Conservation (phyloP, 2,888 invertebrate species). For the Tetragonula carbonaria region DNA sequence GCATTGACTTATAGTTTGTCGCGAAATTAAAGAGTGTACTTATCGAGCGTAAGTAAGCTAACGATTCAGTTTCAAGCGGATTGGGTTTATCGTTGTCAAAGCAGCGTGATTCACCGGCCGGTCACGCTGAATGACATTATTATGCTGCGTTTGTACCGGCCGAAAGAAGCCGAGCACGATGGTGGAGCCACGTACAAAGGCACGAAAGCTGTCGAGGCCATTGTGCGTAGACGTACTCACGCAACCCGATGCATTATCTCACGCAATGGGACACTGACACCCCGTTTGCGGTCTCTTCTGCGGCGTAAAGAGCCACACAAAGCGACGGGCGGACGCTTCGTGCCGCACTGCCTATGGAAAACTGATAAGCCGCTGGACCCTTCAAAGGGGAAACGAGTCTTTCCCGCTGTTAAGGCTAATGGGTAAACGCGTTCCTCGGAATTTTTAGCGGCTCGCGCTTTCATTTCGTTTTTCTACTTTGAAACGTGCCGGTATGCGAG, state of each 20-base stretch:
- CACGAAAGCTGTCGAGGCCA: constrained; percentile 70
- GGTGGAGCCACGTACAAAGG: constrained; percentile 63
- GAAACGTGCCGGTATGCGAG: not conserved
- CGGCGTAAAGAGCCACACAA: constrained; percentile 72
- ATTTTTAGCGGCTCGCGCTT: not conserved
- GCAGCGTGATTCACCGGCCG: constrained; percentile 65
- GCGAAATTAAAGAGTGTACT: not conserved
- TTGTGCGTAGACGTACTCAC: constrained; percentile 70
- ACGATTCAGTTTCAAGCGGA: constrained; percentile 56
- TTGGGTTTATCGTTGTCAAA: constrained; percentile 48
- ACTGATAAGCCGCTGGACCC: constrained; percentile 64
- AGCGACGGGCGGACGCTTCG: constrained; percentile 58
- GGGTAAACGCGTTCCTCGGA: constrained; percentile 11
- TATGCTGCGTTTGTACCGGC: constrained; percentile 69
- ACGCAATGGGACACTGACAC: constrained; percentile 76
- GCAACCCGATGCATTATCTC: constrained; percentile 74
- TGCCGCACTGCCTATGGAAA: constrained; percentile 56
- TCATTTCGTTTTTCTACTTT: not conserved
- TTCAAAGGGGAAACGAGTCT: constrained; percentile 47
- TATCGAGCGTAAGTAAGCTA: constrained; percentile 26
- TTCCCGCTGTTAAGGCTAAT: constrained; percentile 34
- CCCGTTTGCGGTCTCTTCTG: constrained; percentile 74
- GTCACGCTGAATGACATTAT: constrained; percentile 68
- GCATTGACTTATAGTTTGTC: no score
- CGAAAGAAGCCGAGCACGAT: constrained; percentile 60